Percentiles rank a stretch among this genome's conserved stretches.
Conservation (phyloP, 2,113 vertebrate species). For the Alethe diademata region DNA sequence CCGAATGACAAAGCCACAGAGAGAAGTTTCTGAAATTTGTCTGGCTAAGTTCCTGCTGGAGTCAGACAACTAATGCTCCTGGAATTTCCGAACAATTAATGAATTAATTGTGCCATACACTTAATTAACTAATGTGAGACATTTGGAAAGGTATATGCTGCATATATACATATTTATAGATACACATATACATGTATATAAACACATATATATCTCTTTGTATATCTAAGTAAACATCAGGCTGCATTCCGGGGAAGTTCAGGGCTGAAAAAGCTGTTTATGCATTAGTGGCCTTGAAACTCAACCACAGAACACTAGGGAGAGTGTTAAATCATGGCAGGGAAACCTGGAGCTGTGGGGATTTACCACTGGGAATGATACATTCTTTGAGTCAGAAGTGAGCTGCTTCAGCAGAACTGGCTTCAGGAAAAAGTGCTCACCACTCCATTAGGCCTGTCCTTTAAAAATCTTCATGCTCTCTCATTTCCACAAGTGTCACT, state of each 20-base stretch:
- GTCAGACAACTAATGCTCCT: neutral
- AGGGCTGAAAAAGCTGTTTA: slow-evolving; percentile 1
- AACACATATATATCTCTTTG: neutral
- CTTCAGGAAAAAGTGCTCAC: neutral
- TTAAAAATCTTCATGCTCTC: neutral
- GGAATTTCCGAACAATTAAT: slow-evolving; percentile 36
- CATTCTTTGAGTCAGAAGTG: neutral
- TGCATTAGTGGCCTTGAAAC: neutral
- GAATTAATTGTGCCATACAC: neutral
- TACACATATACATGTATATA: neutral
- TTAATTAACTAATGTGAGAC: neutral
- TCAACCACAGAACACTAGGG: neutral
- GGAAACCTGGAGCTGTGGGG: neutral
- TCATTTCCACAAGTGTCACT: neutral
- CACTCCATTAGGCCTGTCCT: neutral
- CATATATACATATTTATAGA: neutral
- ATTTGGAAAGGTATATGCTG: neutral
- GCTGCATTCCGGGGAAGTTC: neutral
- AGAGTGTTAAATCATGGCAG: neutral
- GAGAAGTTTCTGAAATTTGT: neutral
- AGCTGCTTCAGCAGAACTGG: neutral
- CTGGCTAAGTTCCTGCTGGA: slow-evolving; percentile 9
- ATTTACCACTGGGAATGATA: neutral
- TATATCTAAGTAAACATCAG: neutral
- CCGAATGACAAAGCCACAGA: neutral